Percentiles rank a stretch among this genome's conserved stretches.
phyloP scores from a whole-genome alignment of 1,140 invertebrate genomes.

The Pachypsylla venusta region DNA sequence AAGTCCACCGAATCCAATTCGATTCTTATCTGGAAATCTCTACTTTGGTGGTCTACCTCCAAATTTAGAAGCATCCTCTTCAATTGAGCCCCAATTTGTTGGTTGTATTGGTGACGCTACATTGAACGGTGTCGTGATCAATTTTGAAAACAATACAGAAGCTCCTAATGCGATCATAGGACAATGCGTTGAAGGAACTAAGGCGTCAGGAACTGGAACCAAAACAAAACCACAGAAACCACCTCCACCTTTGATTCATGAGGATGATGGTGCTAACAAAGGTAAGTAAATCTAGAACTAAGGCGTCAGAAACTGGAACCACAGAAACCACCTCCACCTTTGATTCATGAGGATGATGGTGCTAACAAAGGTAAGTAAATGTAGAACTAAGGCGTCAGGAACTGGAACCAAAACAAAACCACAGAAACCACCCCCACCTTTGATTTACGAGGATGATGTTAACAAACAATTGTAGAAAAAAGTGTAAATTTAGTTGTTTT shows the following conservation, averaged over 20 bases:
- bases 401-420: not conserved
- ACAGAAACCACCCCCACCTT: not conserved
- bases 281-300: not conserved
- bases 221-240: not conserved
- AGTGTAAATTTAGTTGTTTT: no score
- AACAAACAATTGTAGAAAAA: no score
- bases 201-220: not conserved
- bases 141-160: conserved; percentile 58
- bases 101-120: conserved; percentile 81
- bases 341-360: not conserved
- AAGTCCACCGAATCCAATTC: conserved; percentile 37
- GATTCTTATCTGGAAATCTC: conserved; percentile 46
- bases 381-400: not conserved
- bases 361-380: not conserved
- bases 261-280: not conserved
- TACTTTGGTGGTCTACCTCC: conserved; percentile 74
- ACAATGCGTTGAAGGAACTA: conserved; percentile 37
- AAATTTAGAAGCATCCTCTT: conserved; percentile 33
- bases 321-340: not conserved
- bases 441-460: not conserved
- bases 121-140: conserved; percentile 60
- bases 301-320: not conserved
- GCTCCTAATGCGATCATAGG: conserved; percentile 45
- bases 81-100: conserved; percentile 40
- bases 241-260: not conserved